Conservation (phyloP, 2,113 vertebrate species). For the Regulus satrapa region DNA sequence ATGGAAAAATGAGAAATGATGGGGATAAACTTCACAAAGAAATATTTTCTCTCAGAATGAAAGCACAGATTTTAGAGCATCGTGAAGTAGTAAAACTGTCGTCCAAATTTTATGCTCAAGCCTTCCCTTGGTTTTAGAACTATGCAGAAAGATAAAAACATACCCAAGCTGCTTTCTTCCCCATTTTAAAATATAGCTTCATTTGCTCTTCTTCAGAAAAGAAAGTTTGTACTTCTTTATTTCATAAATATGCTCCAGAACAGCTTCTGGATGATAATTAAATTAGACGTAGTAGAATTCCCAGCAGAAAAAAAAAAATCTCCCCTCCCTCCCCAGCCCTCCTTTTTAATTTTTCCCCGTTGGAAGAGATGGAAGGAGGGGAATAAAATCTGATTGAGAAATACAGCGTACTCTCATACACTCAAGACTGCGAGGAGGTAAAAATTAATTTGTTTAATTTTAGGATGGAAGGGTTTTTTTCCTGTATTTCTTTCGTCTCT, state of each 20-base stretch:
- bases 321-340: not conserved
- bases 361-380: not conserved
- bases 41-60: not conserved
- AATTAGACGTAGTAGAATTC: not conserved
- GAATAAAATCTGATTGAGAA: not conserved
- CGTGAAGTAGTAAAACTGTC: not conserved
- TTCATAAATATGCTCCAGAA: not conserved
- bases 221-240: not conserved
- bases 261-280: not conserved
- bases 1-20: conserved; percentile 11
- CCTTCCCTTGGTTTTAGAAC: not conserved
- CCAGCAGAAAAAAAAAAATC: not conserved
- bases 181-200: not conserved
- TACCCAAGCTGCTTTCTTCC: not conserved
- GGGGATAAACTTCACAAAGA: not conserved
- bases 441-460: not conserved
- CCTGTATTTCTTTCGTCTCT: not conserved
- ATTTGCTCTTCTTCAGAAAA: not conserved
- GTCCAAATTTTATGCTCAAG: not conserved
- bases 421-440: not conserved
- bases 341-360: fast-evolving
- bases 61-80: not conserved
- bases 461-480: not conserved
- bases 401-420: not conserved
- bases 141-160: not conserved